Base-by-base conservation (phyloP, 2,113 vertebrate genomes). In the Ceratotherium simum region DNA sequence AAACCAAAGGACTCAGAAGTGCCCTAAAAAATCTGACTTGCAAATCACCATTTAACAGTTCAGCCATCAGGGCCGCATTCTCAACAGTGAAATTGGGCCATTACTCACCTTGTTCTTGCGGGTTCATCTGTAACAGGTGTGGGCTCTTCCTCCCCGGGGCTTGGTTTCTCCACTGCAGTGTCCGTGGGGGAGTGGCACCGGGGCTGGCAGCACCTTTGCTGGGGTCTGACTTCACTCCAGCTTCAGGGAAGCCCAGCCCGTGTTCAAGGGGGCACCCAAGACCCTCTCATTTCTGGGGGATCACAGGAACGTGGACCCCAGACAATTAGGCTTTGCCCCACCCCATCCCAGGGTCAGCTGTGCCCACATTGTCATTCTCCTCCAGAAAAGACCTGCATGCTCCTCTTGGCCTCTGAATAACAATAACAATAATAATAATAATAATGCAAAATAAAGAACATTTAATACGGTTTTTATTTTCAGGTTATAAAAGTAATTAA, bases 81-180 rank as follows among this genome's bases (percentile, higher is more conserved):
- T 39, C 21, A 31, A 0, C 39, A 2, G 4, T 5, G 54, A 33
- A 11, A 42, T 3, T 6, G 29, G 42, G 48, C 78, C 13, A 0
- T 21, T 23, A 1, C 58, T 33, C 18, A 58, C 27, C 73, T 51
- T 46, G 39, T 39, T 11, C 39, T 23, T 54, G 46, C 1, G 13
- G 12, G 27, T 5, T 48, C 31, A 39, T 33, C 64, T 78, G 17
- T 21, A n/a, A 4, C 2, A 13, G 21, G 16, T 0, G 5, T 0
- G 39, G 29, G 58, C 14, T 51, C 18, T 67, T 51, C 11, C 51
- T 12, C 65, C 8, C 25, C 4, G 54, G 23, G 27, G 51, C 91
- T 29, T 81, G 18, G 29, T 12, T 33, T 13, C 56, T 80, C 48
- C 36, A 9, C 23, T 4, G 13, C 11, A 12, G 17, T 31, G 72